Evolutionary conservation across 2,113 vertebrate genomes (phyloP), one percentile per base, ranked within the genome.

Genomic region (Marmota flaviventris): DNA sequence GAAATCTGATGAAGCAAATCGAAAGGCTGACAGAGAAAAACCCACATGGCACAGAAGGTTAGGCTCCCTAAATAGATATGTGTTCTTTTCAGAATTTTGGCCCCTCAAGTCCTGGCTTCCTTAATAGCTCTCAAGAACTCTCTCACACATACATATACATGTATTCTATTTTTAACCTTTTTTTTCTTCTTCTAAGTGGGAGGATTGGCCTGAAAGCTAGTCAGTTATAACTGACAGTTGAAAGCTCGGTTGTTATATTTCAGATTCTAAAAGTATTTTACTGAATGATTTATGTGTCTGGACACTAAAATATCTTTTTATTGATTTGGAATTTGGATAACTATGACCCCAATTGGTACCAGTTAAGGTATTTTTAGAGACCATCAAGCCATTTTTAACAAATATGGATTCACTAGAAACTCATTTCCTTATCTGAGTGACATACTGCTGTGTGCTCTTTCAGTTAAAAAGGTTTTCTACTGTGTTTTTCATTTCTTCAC

Each of bases 271-370:
- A 95, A 76, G 24, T 85, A 72, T 76, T 87, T 65, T 93, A 72
- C 85, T 96, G 81, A 97, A 91, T 95, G 93, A 97, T 94, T 92
- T 97, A 93, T 95, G 53, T 37, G 53, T 85, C 67, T 94, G 77
- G 39, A 39, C 34, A 83, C 53, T 63, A 94, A 94, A 97, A 82
- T 85, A 95, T 77, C n/a, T 81, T 88, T 92, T 91, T 94, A 95
- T 94, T 95, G 89, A 96, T 93, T 85, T 94, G 51, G 51, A 87
- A 85, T 89, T 78, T 92, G 18, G 53, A 37, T 94, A 85, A 53
- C 58, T 77, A 22, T 83, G 51, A 93, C 34, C 70, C 70, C 39
- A 89, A 22, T 27, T 86, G 82, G 8, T 87, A 90, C 10, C 22
- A 61, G 27, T 94, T 32, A 56, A 84, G 17, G 24, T n/a, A 42